A percentile compares a stretch with the other conserved stretches of the same genome.
These are phyloP conservation scores for Conomelus anceps DNA, from an alignment of 2,888 invertebrate genomes.

Conservation along the genomic window DNA sequence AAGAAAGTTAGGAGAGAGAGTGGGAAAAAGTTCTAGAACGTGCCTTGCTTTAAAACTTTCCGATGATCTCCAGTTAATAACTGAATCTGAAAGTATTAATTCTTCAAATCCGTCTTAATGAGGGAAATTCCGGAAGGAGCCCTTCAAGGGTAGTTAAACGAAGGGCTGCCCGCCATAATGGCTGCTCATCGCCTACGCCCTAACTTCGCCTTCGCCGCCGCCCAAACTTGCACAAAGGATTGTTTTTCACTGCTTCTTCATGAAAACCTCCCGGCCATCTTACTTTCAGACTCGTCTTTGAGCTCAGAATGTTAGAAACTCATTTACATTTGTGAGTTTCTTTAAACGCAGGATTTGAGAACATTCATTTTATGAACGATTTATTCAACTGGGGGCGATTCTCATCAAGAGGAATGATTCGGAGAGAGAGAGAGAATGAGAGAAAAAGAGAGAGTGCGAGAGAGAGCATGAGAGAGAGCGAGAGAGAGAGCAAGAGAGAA, in stretches of 20 bases:
- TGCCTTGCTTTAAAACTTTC: neutral
- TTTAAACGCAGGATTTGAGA: neutral
- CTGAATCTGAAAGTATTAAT: conserved; percentile 12
- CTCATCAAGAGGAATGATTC: neutral
- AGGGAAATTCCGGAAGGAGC: neutral
- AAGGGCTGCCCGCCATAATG: too few relatives aligned
- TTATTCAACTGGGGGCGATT: neutral
- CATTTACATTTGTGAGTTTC: neutral
- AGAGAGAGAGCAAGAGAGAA: too few relatives aligned
- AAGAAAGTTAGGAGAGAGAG: neutral
- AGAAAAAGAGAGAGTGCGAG: too few relatives aligned
- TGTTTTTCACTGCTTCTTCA: neutral
- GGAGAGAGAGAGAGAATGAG: too few relatives aligned
- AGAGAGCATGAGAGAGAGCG: too few relatives aligned
- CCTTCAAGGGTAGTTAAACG: neutral
- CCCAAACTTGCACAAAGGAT: neutral
- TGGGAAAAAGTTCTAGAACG: neutral
- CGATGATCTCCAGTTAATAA: conserved; percentile 3
- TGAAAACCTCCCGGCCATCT: neutral
- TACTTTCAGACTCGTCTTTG: neutral
- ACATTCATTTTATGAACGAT: neutral
- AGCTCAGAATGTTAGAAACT: neutral
- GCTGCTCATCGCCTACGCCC: neutral
- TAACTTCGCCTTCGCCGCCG: neutral
- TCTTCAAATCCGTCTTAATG: conserved; percentile 5